These are phyloP conservation scores for Gallirallus australis DNA, from an alignment of 2,797 vertebrate species.

Conservation along the genomic window DNA sequence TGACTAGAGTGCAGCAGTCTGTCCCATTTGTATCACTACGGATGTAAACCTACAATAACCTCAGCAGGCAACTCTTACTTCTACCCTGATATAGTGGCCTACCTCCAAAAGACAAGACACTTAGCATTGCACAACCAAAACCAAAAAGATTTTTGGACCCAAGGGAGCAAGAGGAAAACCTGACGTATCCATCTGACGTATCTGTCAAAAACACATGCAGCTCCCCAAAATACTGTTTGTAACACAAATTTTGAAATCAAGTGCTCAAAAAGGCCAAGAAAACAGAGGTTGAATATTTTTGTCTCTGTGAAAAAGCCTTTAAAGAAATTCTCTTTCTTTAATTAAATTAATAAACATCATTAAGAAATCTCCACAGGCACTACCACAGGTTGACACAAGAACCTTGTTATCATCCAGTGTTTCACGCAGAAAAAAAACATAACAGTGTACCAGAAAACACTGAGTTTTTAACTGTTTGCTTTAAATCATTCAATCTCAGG, in stretches of 20 bases:
- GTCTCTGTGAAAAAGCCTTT: background rate
- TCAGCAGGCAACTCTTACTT: background rate
- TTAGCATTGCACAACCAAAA: background rate
- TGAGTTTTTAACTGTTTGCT: background rate
- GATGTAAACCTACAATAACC: background rate
- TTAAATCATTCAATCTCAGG: background rate
- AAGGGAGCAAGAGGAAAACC: background rate
- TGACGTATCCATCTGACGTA: background rate
- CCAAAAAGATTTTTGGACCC: background rate
- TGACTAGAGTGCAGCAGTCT: background rate
- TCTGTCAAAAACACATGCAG: background rate
- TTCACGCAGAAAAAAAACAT: background rate
- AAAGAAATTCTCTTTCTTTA: slow-evolving; percentile 1
- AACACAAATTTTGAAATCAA: background rate
- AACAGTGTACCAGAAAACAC: background rate
- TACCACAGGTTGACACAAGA: background rate
- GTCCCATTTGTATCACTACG: background rate
- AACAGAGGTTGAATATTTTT: background rate
- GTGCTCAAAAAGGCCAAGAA: background rate
- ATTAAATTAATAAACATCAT: slow-evolving; percentile 30
- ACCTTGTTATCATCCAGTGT: background rate
- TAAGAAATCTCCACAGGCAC: slow-evolving; percentile 5
- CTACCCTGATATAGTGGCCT: background rate
- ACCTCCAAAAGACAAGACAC: background rate
- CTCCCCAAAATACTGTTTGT: background rate